Percentiles rank a stretch among this genome's conserved stretches.
Conservation (phyloP, 2,797 vertebrate species). For the Coregonus sp. region DNA sequence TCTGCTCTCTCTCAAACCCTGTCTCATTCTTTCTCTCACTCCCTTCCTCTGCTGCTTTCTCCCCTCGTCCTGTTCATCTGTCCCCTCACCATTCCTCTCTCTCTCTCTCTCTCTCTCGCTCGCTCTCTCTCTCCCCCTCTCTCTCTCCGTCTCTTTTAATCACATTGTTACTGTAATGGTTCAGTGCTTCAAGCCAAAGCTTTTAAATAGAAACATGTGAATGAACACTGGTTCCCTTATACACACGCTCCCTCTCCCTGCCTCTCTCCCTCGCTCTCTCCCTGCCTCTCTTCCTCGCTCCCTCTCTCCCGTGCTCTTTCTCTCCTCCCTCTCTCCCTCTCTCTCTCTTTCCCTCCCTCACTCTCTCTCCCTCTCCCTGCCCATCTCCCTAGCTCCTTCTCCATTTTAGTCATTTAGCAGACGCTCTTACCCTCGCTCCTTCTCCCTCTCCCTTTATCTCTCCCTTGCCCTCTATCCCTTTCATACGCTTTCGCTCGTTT, state of each 20-base stretch:
- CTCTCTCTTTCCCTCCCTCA: slow-evolving; percentile 44
- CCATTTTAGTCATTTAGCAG: background rate
- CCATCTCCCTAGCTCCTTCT: slow-evolving; percentile 27
- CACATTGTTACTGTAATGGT: slow-evolving; percentile 70
- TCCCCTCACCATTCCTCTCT: slow-evolving; percentile 22
- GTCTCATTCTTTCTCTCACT: slow-evolving; percentile 37
- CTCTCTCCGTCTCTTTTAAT: slow-evolving; percentile 52
- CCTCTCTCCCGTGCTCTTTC: background rate
- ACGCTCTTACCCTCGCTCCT: background rate
- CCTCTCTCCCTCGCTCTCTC: background rate
- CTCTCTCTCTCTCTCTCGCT: slow-evolving; percentile 18
- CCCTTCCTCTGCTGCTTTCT: slow-evolving; percentile 25
- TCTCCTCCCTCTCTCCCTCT: slow-evolving; percentile 49
- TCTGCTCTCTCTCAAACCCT: slow-evolving; percentile 21
- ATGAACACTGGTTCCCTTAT: slow-evolving; percentile 59
- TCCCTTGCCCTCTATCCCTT: slow-evolving; percentile 49
- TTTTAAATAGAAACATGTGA: slow-evolving; percentile 73
- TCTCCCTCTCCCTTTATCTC: slow-evolving; percentile 16
- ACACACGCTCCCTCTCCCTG: slow-evolving; percentile 21
- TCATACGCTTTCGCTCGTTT: slow-evolving; percentile 51
- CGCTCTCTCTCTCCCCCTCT: slow-evolving; percentile 16
- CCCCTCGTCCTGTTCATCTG: slow-evolving; percentile 37
- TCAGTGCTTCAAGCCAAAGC: slow-evolving; percentile 63
- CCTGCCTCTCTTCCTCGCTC: background rate
- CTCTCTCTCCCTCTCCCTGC: slow-evolving; percentile 48